Evolutionary conservation across 2,113 vertebrate species (phyloP).

Genomic region (Promerops cafer): DNA sequence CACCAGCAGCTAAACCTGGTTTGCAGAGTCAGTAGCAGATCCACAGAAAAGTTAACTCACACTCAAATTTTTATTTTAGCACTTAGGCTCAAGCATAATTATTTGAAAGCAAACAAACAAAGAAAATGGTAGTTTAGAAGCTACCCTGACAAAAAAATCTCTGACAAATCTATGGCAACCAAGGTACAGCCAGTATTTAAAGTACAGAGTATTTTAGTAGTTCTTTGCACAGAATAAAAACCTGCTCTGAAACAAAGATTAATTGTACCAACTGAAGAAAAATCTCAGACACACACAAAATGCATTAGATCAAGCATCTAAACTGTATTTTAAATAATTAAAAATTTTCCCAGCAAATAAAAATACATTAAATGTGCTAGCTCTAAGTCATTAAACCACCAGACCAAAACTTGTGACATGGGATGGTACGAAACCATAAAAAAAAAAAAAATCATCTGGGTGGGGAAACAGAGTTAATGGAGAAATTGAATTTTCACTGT

Average conservation of each 20-base stretch:
- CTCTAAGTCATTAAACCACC: not conserved
- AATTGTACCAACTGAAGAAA: not conserved
- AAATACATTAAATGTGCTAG: not conserved
- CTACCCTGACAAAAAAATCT: not conserved
- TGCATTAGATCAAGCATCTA: not conserved
- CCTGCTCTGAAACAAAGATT: not conserved
- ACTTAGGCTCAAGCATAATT: not conserved
- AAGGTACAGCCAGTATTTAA: not conserved
- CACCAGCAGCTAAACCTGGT: not conserved
- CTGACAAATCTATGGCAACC: not conserved
- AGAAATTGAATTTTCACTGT: conserved; percentile 25
- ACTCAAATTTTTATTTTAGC: not conserved
- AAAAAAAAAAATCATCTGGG: not conserved
- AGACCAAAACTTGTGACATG: not conserved
- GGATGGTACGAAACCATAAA: not conserved
- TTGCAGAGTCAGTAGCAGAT: not conserved
- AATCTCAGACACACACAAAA: not conserved
- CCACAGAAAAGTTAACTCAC: fast-evolving
- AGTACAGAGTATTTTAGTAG: not conserved
- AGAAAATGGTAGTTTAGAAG: not conserved
- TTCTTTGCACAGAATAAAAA: not conserved
- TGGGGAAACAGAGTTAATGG: conserved; percentile 19
- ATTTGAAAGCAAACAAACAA: not conserved
- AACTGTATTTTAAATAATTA: not conserved
- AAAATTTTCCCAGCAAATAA: not conserved